Conservation (phyloP, 2,113 vertebrate genomes). For the Heterocephalus glaber region DNA sequence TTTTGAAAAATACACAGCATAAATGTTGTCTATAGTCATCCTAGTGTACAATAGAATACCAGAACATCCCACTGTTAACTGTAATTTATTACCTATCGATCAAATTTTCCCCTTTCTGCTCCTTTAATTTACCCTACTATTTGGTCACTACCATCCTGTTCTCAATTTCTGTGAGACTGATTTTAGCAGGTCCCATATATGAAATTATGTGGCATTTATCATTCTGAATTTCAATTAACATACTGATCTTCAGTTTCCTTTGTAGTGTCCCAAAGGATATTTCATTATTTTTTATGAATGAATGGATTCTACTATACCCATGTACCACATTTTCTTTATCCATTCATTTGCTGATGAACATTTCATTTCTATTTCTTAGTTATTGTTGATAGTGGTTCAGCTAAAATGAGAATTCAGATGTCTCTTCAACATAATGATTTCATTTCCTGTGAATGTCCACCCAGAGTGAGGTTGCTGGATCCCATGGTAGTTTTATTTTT, state of each 20-base stretch:
- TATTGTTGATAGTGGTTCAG: background rate
- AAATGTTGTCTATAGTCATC: background rate
- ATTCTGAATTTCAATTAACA: background rate
- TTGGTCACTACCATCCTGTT: background rate
- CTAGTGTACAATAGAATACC: background rate
- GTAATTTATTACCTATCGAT: background rate
- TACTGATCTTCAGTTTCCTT: background rate
- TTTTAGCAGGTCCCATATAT: background rate
- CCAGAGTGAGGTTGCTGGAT: background rate
- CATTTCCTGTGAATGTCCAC: background rate
- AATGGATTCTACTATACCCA: no score
- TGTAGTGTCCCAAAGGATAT: background rate
- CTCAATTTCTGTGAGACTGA: background rate
- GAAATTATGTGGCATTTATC: background rate
- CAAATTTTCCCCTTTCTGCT: rapidly evolving
- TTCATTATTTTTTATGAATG: background rate
- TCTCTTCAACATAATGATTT: background rate
- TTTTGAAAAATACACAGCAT: background rate
- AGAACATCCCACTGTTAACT: background rate
- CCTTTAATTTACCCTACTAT: no score
- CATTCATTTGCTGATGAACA: background rate
- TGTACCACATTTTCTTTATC: background rate
- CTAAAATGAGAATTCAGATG: no score
- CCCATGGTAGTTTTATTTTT: background rate
- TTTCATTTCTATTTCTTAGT: background rate